A percentile compares a stretch with the other conserved stretches of the same genome.
Evolutionary conservation across 2,888 invertebrate genomes (phyloP).

Genomic region (Drosophila sordidula): DNA sequence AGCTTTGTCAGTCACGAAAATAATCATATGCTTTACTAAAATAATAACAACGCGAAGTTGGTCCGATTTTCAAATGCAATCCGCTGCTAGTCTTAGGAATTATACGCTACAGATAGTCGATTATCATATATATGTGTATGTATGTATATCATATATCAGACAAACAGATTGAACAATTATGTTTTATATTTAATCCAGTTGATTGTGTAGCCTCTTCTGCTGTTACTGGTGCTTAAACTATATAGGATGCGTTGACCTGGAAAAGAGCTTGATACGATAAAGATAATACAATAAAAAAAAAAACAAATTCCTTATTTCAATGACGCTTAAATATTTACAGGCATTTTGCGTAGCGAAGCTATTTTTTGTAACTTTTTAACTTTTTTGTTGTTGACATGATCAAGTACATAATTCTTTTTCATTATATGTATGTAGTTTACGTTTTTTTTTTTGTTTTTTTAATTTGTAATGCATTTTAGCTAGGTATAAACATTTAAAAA

Average conservation of each 20-base stretch:
- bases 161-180: conserved; percentile 36
- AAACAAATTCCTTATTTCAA: conserved; percentile 30
- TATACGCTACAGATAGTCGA: conserved; percentile 34
- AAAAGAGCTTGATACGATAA: conserved; percentile 51
- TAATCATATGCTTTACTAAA: background rate
- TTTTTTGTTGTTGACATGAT: conserved; percentile 35
- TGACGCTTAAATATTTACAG: conserved; percentile 69
- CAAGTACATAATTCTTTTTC: conserved; percentile 50
- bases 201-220: conserved; percentile 32
- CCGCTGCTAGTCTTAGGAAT: conserved; percentile 28
- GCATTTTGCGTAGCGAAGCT: conserved; percentile 76
- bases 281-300: conserved; percentile 3
- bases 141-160: conserved; percentile 31
- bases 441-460: conserved; percentile 7
- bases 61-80: conserved; percentile 46
- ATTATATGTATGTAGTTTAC: conserved; percentile 28
- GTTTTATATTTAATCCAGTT: conserved; percentile 3
- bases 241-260: conserved; percentile 57
- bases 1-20: conserved; percentile 29
- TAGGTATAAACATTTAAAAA: conserved; percentile 73
- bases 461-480: conserved; percentile 55
- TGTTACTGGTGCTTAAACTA: conserved; percentile 34
- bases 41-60: conserved; percentile 34
- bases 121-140: conserved; percentile 23
- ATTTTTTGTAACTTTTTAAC: conserved; percentile 12